Percentiles rank a stretch among this genome's conserved stretches.
Evolutionary conservation across 2,888 invertebrate species (phyloP).

Genomic region (Stramonita haemastoma): DNA sequence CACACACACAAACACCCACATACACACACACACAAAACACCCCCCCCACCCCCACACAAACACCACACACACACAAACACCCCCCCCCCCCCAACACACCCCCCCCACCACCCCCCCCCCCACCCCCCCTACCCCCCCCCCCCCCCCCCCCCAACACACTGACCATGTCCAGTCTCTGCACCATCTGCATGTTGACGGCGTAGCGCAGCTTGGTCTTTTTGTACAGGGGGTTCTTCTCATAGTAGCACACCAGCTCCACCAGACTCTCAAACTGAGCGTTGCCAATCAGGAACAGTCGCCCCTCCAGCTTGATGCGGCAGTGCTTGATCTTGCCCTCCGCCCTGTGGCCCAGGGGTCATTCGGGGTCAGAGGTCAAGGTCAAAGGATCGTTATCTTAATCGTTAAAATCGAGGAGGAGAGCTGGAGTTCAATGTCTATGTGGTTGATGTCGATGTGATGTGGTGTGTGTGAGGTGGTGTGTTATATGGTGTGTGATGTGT

Average conservation of each 20-base stretch:
- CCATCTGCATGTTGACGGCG: conserved; percentile 71
- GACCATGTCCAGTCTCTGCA: conserved; percentile 70
- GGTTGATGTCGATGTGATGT: background rate
- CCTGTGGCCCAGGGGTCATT: conserved; percentile 80
- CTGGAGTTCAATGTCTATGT: background rate
- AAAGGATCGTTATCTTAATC: too few species aligned
- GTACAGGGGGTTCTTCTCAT: conserved; percentile 93
- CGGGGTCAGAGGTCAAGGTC: too few species aligned
- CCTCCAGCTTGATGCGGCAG: conserved; percentile 95
- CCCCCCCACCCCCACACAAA: background rate
- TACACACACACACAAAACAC: background rate
- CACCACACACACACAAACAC: too few species aligned
- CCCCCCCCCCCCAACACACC: too few species aligned
- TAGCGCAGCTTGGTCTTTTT: conserved; percentile 92
- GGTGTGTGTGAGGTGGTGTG: background rate
- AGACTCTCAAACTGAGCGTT: conserved; percentile 95
- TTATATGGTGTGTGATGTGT: too few species aligned
- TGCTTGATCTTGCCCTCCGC: conserved; percentile 97
- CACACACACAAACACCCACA: too few species aligned
- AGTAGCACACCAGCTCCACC: conserved; percentile 94
- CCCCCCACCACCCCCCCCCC: too few species aligned
- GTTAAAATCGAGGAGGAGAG: too few species aligned
- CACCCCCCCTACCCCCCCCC: background rate
- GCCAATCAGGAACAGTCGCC: conserved; percentile 92
- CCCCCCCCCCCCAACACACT: background rate